Percentiles rank a stretch among this genome's conserved stretches.
Evolutionary conservation across 2,888 invertebrate species (phyloP).

Genomic region (Xestia rhomboidea): DNA sequence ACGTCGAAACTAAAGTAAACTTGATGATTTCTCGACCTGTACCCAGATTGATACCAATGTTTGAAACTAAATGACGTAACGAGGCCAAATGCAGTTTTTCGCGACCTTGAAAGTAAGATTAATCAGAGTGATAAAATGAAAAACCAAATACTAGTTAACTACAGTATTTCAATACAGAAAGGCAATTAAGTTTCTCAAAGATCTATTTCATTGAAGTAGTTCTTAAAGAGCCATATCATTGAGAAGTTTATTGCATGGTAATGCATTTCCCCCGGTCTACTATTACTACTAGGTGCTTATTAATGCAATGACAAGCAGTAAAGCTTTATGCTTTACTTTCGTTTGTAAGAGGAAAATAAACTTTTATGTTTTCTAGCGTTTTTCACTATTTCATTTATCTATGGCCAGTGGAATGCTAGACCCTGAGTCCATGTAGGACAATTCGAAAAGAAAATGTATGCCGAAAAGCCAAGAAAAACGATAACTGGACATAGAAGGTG

Average conservation of each 20-base stretch:
- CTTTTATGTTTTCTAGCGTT: background rate
- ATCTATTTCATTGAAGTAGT: background rate
- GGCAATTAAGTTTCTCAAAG: background rate
- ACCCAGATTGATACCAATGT: background rate
- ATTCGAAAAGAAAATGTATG: background rate
- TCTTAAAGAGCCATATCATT: slow-evolving; percentile 20
- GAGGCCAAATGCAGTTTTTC: slow-evolving; percentile 12
- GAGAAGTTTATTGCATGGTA: slow-evolving; percentile 26
- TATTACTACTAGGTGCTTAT: slow-evolving; percentile 6
- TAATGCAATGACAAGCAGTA: slow-evolving; percentile 34
- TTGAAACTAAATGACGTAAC: background rate
- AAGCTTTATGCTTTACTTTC: slow-evolving; percentile 43
- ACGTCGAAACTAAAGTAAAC: background rate
- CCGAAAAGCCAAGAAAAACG: no score
- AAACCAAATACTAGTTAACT: background rate
- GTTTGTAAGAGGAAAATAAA: slow-evolving; percentile 3
- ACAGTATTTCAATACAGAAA: background rate
- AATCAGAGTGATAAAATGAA: background rate
- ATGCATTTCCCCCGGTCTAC: slow-evolving; percentile 35
- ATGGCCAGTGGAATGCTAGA: background rate
- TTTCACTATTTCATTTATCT: background rate
- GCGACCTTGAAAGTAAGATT: background rate
- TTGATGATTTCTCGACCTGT: background rate
- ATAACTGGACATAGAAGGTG: no score
- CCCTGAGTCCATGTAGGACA: background rate